Percentiles rank a stretch among this genome's conserved stretches.
Evolutionary conservation across 2,888 invertebrate species (phyloP).

Genomic region (Toxonevra muliebris): DNA sequence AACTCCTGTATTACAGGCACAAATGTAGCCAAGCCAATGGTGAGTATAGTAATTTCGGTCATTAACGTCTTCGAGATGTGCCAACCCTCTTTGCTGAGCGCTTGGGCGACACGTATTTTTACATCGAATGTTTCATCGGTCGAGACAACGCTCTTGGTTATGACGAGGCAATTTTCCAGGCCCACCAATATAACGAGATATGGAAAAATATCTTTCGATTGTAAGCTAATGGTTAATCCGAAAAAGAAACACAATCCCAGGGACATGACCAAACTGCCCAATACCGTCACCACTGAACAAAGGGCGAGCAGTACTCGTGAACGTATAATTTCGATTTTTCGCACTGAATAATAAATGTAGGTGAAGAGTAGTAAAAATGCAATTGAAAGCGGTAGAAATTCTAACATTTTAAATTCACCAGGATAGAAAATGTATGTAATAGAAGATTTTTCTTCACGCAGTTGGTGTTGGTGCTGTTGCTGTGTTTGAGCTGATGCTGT

Average conservation of each 20-base stretch:
- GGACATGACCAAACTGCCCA: constrained; percentile 91
- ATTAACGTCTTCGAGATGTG: constrained; percentile 95
- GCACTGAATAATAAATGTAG: constrained; percentile 94
- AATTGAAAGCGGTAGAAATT: constrained; percentile 83
- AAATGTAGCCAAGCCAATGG: constrained; percentile 93
- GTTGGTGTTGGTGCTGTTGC: constrained; percentile 40
- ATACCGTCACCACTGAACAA: constrained; percentile 87
- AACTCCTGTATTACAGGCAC: constrained; percentile 98
- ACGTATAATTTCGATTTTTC: constrained; percentile 80
- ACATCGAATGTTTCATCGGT: constrained; percentile 94
- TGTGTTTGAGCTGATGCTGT: constrained; percentile 20
- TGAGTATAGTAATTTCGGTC: constrained; percentile 90
- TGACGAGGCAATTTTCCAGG: constrained; percentile 88
- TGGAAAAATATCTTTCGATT: constrained; percentile 92
- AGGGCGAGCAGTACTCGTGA: constrained; percentile 75
- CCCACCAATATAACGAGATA: constrained; percentile 95
- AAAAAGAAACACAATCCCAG: constrained; percentile 89
- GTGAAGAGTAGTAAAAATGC: constrained; percentile 88
- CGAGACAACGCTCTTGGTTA: constrained; percentile 92
- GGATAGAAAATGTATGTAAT: constrained; percentile 84
- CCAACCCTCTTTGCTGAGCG: constrained; percentile 98
- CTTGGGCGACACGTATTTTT: constrained; percentile 94
- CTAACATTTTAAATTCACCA: constrained; percentile 84
- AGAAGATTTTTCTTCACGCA: constrained; percentile 53
- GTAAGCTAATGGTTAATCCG: constrained; percentile 81